Conservation (phyloP, 2,888 invertebrate species). For the Xestobium rufovillosum region DNA sequence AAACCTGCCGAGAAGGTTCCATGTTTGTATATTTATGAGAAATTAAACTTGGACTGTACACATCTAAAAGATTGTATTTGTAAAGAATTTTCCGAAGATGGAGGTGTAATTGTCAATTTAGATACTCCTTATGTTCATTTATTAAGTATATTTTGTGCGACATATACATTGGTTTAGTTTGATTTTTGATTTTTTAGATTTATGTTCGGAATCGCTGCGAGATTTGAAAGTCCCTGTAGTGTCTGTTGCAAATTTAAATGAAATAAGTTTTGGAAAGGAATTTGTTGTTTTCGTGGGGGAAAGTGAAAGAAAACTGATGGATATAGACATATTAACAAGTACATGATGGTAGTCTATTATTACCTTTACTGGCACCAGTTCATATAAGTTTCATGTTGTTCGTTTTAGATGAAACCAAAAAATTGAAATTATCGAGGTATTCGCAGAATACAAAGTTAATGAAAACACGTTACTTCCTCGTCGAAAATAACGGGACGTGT, state of each 20-base stretch:
- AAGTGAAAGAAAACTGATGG: slow-evolving; percentile 46
- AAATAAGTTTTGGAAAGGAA: slow-evolving; percentile 34
- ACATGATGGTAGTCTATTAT: too few relatives aligned
- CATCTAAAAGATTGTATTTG: background rate
- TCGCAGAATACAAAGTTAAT: slow-evolving; percentile 27
- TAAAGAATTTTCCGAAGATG: too few relatives aligned
- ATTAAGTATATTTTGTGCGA: too few relatives aligned
- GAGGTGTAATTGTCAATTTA: too few relatives aligned
- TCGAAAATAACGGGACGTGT: slow-evolving; percentile 90
- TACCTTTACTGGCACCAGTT: slow-evolving; percentile 14
- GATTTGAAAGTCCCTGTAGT: slow-evolving; percentile 6
- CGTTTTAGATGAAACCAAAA: slow-evolving; percentile 23
- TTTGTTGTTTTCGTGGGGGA: slow-evolving; percentile 49
- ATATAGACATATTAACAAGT: too few relatives aligned
- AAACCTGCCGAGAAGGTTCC: slow-evolving; percentile 62
- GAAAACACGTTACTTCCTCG: slow-evolving; percentile 64
- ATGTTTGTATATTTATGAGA: slow-evolving; percentile 65
- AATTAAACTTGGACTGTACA: slow-evolving; percentile 48
- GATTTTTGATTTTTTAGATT: too few relatives aligned
- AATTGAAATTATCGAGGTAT: slow-evolving; percentile 19
- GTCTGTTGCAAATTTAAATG: slow-evolving; percentile 8
- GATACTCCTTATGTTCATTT: slow-evolving; percentile 60
- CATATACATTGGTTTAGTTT: too few relatives aligned
- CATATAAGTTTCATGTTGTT: slow-evolving; percentile 8
- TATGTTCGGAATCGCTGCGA: background rate